A percentile compares a stretch with the other conserved stretches of the same genome.
Evolutionary conservation across 2,888 invertebrate genomes (phyloP).

Genomic region (Cecidostiba fungosa): DNA sequence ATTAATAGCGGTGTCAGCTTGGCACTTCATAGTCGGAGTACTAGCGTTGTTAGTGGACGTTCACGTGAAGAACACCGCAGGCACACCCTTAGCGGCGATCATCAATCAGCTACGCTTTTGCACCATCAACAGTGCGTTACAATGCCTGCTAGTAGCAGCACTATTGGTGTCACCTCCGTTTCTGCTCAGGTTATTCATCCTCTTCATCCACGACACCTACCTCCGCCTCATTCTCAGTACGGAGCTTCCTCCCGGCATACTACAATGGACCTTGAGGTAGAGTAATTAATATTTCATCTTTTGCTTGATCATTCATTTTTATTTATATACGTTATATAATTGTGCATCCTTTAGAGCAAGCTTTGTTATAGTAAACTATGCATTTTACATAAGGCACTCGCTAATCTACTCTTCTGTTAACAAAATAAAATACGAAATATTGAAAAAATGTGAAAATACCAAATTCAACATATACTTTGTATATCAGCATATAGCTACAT

Average conservation of each 20-base stretch:
- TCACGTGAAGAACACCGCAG: slow-evolving; percentile 90
- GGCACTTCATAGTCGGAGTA: slow-evolving; percentile 69
- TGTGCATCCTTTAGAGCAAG: no score
- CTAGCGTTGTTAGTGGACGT: slow-evolving; percentile 73
- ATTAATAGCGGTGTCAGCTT: slow-evolving; percentile 69
- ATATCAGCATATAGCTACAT: no score
- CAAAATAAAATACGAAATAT: no score
- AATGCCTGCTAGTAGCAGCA: slow-evolving; percentile 17
- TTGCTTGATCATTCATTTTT: background rate
- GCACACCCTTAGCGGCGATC: slow-evolving; percentile 88
- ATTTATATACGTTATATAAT: background rate
- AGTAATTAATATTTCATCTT: slow-evolving; percentile 65
- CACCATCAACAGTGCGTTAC: slow-evolving; percentile 81
- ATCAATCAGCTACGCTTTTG: slow-evolving; percentile 84
- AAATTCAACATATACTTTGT: no score
- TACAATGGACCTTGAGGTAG: slow-evolving; percentile 90
- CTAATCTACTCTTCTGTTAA: no score
- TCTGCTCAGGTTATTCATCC: slow-evolving; percentile 73
- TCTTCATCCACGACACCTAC: slow-evolving; percentile 82
- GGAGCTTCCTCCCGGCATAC: slow-evolving; percentile 79
- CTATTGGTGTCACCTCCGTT: background rate
- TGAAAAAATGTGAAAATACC: no score
- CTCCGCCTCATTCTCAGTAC: slow-evolving; percentile 82
- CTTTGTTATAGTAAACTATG: no score
- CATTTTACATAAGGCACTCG: no score